Base-by-base conservation (phyloP, 2,113 vertebrate genomes). In the Melanerpes aurifrons region DNA sequence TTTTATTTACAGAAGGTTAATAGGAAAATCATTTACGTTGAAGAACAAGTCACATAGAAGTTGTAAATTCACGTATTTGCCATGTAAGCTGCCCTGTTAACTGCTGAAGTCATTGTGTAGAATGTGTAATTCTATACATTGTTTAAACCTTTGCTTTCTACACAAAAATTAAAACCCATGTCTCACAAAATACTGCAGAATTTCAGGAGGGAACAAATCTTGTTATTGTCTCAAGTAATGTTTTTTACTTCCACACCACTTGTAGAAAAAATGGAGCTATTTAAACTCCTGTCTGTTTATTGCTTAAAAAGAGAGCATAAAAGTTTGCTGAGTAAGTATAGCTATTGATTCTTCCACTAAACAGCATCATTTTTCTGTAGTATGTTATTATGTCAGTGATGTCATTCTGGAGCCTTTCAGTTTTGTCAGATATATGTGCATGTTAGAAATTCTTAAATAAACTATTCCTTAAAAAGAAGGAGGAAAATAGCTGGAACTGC, bases 131-230 rank as follows among this genome's bases (percentile, higher is more conserved):
- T 94, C 20, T 72, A 9, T 32, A 40, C 0, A 1, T 43, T 69
- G 13, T 53, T 89, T 68, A 66, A 72, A 82, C 15, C 3, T 80
- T 75, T 64, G 15, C 22, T 80, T 91, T 87, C n/a, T 77, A 18
- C 3, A 53, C 31, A 47, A 59, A 17, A 37, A 29, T 9, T 6
- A 29, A 12, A 3, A 18, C 25, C 7, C 2, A 0, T 54, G 8
- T 35, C 16, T 63, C 15, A 84, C 31, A 67, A 73, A 74, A 63
- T 47, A 24, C 19, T 45, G 7, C 6, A 26, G 53, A 80, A 89
- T 85, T 89, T 77, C 10, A 17, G 1, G 6, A 9, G 21, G 13
- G 3, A 8, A 7, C 3, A 40, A 35, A 37, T 50, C 40, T 62
- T 92, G 10, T 18, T 83, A 47, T 28, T 40, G 17, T 37, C 16